Evolutionary conservation across 2,113 vertebrate species (phyloP).

Genomic region (Ailuropoda melanoleuca): DNA sequence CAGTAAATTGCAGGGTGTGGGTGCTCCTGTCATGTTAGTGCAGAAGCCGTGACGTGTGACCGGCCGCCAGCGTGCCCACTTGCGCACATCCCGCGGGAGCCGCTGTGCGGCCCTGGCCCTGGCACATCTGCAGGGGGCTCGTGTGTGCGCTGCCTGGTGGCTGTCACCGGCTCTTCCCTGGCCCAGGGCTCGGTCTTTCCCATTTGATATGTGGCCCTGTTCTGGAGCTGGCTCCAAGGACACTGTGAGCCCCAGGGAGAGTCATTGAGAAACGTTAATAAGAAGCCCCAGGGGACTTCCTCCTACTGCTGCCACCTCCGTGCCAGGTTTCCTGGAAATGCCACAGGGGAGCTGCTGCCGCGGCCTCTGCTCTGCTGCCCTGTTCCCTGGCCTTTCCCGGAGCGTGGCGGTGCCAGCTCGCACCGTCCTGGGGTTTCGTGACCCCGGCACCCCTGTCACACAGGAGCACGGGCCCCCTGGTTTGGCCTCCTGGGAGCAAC

Average conservation of each 20-base stretch:
- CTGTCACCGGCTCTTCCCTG: neutral
- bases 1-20: neutral
- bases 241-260: neutral
- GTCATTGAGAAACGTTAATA: slow-evolving; percentile 55
- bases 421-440: fast-evolving
- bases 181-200: neutral
- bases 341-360: neutral
- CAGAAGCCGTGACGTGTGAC: neutral
- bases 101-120: neutral
- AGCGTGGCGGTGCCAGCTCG: neutral
- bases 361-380: neutral
- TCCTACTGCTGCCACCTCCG: neutral
- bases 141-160: fast-evolving
- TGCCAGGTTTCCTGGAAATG: slow-evolving; percentile 67
- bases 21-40: neutral
- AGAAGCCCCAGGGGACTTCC: slow-evolving; percentile 57
- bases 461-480: neutral
- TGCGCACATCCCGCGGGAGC: neutral
- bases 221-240: neutral
- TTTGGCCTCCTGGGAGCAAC: neutral
- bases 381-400: neutral
- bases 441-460: neutral
- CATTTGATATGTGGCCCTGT: neutral
- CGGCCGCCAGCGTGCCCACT: neutral
- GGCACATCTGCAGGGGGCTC: fast-evolving